These are phyloP conservation scores for Graphium colonna DNA, from an alignment of 2,888 invertebrate genomes.

Conservation along the genomic window DNA sequence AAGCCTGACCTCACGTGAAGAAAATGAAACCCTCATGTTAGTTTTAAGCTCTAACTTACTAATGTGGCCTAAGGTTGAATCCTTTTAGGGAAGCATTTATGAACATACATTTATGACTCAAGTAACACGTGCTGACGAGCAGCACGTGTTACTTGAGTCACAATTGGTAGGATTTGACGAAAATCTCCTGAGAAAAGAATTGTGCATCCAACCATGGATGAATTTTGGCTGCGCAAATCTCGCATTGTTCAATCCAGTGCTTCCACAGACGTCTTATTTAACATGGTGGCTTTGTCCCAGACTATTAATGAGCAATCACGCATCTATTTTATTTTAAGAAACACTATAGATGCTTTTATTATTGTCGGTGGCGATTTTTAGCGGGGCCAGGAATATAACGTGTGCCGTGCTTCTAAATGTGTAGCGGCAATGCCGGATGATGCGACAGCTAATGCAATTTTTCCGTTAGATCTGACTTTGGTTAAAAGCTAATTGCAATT, in stretches of 20 bases:
- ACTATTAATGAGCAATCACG: too few relatives aligned
- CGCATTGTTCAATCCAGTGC: slow-evolving; percentile 37
- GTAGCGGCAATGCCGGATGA: too few relatives aligned
- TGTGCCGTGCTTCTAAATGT: slow-evolving; percentile 45
- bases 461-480: not conserved
- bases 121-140: too few relatives aligned
- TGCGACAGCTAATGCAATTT: not conserved
- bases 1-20: slow-evolving; percentile 25
- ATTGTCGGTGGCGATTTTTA: slow-evolving; percentile 32
- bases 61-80: slow-evolving; percentile 31
- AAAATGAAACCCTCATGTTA: slow-evolving; percentile 25
- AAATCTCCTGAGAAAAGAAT: slow-evolving; percentile 34
- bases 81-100: too few relatives aligned
- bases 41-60: slow-evolving; percentile 36
- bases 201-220: slow-evolving; percentile 33
- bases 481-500: too few relatives aligned
- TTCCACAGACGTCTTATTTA: slow-evolving; percentile 34
- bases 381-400: slow-evolving; percentile 41
- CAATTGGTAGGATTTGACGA: slow-evolving; percentile 34
- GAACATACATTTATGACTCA: too few relatives aligned
- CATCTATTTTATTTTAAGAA: slow-evolving; percentile 31
- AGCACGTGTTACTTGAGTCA: slow-evolving; percentile 33
- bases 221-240: slow-evolving; percentile 32
- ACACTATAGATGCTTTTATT: slow-evolving; percentile 31
- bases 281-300: slow-evolving; percentile 32